Evolutionary conservation across 2,113 vertebrate species (phyloP), one percentile per base, ranked within the genome.

Genomic region (Blennius ocellaris): DNA sequence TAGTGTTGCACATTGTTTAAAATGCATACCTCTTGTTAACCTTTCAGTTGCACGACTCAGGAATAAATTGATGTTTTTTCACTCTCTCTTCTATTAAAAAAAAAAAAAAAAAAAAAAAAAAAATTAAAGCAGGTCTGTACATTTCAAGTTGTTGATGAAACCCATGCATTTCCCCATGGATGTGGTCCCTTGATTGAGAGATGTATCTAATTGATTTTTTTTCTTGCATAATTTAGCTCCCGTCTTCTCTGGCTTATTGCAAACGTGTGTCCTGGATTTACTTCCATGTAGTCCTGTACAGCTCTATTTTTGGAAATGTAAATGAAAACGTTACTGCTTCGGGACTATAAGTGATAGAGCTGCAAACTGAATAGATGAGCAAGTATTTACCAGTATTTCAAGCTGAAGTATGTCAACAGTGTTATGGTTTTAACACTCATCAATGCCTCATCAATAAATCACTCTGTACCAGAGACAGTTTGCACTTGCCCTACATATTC

Each of bases 111-210:
- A 64, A n/a, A 65, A 81, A 74, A 67, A 80, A 17, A 21, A 39
- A 65, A 56, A 64, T 49, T 76, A 78, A 86, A 85, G 59, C 53
- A 15, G 54, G 17, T 30, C 15, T 30, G 1, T 37, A 38, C 16
- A 79, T 84, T 85, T 85, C 69, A 83, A 81, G 82, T 58, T 87
- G 76, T 63, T 90, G 65, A 87, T 83, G 69, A 80, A 81, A 74
- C 84, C 38, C 56, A 38, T 14, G 12, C 15, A 41, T 53, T 40
- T 85, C 87, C 82, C 74, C 3, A 3, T 1, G 38, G 87, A 87
- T 37, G 15, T 6, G 9, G n/a, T 71, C 73, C 69, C 80, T 69
- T 72, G 88, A 88, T 84, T 83, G 67, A 83, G 39, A 64, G 17
- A 69, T 85, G 53, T 60, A 56, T 81, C 85, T 87, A 75, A 84